Evolutionary conservation across 1,140 invertebrate genomes (phyloP).

Genomic region (Leptopilina clavipes): DNA sequence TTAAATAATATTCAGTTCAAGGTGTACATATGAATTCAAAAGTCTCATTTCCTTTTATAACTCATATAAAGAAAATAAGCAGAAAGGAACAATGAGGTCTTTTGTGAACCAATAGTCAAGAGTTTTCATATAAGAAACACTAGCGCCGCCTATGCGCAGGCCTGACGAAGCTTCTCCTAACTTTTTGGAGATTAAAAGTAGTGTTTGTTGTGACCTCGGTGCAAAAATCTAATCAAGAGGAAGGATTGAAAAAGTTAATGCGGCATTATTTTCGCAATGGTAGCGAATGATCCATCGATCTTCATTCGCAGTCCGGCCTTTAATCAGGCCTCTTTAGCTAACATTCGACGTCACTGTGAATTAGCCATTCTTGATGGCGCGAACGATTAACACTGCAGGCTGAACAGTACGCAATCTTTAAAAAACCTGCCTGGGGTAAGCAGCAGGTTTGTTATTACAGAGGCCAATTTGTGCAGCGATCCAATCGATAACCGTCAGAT

Average conservation of each 20-base stretch:
- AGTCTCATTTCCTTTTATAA: too few relatives aligned
- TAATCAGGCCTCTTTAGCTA: conserved; percentile 26
- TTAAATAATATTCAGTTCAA: neutral
- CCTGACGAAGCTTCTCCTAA: too few relatives aligned
- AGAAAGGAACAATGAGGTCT: too few relatives aligned
- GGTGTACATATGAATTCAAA: neutral
- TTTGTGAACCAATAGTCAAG: too few relatives aligned
- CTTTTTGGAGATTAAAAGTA: too few relatives aligned
- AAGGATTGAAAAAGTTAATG: neutral
- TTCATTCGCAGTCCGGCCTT: neutral
- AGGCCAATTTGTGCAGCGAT: conserved; percentile 25
- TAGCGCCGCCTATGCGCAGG: too few relatives aligned
- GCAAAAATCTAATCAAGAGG: too few relatives aligned
- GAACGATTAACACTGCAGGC: conserved; percentile 31
- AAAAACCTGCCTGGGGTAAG: neutral
- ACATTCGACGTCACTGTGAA: conserved; percentile 23
- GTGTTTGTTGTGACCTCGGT: too few relatives aligned
- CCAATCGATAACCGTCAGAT: conserved; percentile 31
- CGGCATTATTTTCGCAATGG: conserved; percentile 3
- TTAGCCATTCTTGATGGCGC: conserved; percentile 28
- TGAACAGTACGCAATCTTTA: conserved; percentile 4
- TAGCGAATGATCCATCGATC: neutral
- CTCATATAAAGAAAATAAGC: too few relatives aligned
- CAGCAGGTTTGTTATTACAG: conserved; percentile 32
- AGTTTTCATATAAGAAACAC: too few relatives aligned